Percentiles rank a stretch among this genome's conserved stretches.
Conservation (phyloP, 2,113 vertebrate species). For the Piaya cayana region DNA sequence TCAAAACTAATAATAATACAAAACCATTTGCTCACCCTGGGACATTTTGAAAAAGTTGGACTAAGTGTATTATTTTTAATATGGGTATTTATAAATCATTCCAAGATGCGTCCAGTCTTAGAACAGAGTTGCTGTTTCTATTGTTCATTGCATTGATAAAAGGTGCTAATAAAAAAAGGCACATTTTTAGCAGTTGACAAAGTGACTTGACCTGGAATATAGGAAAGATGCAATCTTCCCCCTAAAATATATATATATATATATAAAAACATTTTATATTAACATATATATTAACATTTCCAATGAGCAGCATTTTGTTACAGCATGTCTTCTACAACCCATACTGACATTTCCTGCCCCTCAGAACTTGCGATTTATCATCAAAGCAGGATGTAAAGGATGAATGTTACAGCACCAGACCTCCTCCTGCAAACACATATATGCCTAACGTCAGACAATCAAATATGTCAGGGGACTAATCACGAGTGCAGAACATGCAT, state of each 20-base stretch:
- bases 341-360: background rate
- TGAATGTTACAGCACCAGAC: background rate
- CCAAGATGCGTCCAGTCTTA: conserved; percentile 77
- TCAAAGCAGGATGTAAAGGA: background rate
- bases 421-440: background rate
- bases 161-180: conserved; percentile 70
- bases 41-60: conserved; percentile 59
- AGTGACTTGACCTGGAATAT: conserved; percentile 53
- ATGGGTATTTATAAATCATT: conserved; percentile 79
- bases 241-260: background rate
- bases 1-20: conserved; percentile 71
- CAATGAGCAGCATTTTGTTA: background rate
- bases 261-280: too few relatives aligned
- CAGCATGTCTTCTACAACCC: background rate
- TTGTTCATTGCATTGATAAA: conserved; percentile 58
- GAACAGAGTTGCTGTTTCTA: conserved; percentile 49
- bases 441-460: background rate
- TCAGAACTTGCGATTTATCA: background rate
- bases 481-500: background rate
- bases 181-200: conserved; percentile 66
- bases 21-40: conserved; percentile 59
- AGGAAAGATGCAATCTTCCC: background rate
- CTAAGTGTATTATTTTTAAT: conserved; percentile 74
- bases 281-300: background rate
- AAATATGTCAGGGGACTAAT: background rate